phyloP scores from a whole-genome alignment of 2,888 invertebrate genomes.

The Baccha elongata region DNA sequence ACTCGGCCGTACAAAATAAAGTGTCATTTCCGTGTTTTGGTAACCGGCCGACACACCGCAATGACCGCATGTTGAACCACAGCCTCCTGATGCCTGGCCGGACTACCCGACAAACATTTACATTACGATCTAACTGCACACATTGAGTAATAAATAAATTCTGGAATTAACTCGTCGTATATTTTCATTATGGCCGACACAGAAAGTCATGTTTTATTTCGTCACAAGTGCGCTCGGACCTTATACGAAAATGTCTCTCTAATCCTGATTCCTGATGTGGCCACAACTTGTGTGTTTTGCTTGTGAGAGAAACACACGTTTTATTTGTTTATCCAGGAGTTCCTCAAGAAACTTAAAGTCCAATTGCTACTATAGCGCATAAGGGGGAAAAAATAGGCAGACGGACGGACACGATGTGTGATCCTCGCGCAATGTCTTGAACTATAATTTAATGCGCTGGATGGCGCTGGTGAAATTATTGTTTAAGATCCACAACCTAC shows the following conservation, averaged over 20 bases:
- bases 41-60: constrained; percentile 20
- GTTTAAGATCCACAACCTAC: constrained; percentile 72
- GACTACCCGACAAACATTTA: constrained; percentile 27
- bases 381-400: constrained; percentile 10
- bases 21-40: constrained; percentile 65
- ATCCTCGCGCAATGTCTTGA: constrained; percentile 44
- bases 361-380: constrained; percentile 32
- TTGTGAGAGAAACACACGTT: constrained; percentile 1
- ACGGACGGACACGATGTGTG: constrained; percentile 17
- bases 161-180: constrained; percentile 82
- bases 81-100: too few relatives aligned
- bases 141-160: constrained; percentile 80
- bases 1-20: constrained; percentile 1
- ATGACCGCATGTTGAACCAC: constrained; percentile 15
- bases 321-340: constrained; percentile 54
- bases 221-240: constrained; percentile 81
- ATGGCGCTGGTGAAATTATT: constrained; percentile 68
- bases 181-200: constrained; percentile 82
- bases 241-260: constrained; percentile 80
- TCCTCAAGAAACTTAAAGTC: constrained; percentile 36
- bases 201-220: constrained; percentile 82
- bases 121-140: constrained; percentile 65
- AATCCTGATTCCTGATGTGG: constrained; percentile 58
- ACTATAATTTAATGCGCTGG: constrained; percentile 65
- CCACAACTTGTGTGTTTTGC: constrained; percentile 2